These are phyloP conservation scores for Acanthosoma haemorrhoidale DNA, from an alignment of 2,888 invertebrate genomes.

Conservation along the genomic window DNA sequence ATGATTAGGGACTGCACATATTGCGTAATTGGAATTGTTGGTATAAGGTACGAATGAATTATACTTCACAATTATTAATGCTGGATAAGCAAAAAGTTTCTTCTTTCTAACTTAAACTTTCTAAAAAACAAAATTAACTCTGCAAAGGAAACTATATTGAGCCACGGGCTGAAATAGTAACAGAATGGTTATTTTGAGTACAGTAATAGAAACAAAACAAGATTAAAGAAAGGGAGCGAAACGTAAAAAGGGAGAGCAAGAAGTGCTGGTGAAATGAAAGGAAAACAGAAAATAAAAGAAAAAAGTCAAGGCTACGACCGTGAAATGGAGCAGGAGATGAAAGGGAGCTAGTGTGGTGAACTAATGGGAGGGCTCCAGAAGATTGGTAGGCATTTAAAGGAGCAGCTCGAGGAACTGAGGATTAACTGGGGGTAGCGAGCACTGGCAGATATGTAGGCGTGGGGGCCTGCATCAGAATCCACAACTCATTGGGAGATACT, in stretches of 20 bases:
- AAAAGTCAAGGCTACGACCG: background rate
- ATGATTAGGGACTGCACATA: no score
- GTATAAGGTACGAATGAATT: no score
- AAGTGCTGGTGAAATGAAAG: background rate
- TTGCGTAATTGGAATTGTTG: no score
- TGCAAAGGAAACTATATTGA: no score
- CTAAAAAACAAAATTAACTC: no score
- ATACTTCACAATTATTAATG: no score
- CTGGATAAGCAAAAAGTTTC: no score
- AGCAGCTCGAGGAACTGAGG: background rate
- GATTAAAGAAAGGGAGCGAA: constrained; percentile 30
- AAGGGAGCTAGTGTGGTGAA: background rate
- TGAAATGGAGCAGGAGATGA: constrained; percentile 5
- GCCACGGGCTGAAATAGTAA: no score
- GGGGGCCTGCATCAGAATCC: no score
- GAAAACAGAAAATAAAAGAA: background rate
- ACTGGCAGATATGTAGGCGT: no score
- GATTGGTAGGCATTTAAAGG: background rate
- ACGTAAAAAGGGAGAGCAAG: background rate
- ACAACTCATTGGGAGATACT: background rate
- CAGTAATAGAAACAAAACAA: constrained; percentile 20
- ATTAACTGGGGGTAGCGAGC: background rate
- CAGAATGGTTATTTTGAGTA: no score
- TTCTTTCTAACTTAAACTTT: no score
- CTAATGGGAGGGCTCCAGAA: background rate